Evolutionary conservation across 1,140 invertebrate species (phyloP).

Genomic region (Caenorhabditis tropicalis): DNA sequence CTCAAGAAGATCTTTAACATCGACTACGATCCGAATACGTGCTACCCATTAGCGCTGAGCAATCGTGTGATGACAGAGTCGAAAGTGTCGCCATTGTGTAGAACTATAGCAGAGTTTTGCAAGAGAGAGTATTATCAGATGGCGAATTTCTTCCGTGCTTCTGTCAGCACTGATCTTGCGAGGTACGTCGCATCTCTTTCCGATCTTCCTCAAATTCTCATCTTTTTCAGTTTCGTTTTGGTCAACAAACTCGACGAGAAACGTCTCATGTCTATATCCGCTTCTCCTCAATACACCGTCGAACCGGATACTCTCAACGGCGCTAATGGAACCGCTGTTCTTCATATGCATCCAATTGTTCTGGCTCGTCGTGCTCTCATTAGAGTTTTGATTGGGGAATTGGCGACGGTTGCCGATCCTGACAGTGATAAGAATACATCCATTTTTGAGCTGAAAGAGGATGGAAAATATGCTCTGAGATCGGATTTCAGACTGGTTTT

Average conservation of each 20-base stretch:
- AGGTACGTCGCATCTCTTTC: no score
- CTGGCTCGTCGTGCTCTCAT: conserved; percentile 37
- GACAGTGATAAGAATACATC: no score
- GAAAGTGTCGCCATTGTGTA: not conserved
- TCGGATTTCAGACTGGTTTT: not conserved
- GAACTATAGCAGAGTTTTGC: not conserved
- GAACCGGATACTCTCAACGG: not conserved
- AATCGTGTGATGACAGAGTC: not conserved
- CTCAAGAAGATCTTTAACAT: conserved; percentile 4
- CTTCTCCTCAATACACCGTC: not conserved
- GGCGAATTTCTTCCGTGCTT: not conserved
- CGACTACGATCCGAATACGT: not conserved
- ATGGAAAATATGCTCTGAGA: not conserved
- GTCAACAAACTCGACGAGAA: not conserved
- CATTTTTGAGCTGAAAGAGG: not conserved
- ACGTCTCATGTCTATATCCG: conserved; percentile 1
- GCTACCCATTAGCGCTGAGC: not conserved
- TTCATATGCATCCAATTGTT: conserved; percentile 40
- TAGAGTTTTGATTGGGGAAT: not conserved
- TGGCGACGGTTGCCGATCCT: not conserved
- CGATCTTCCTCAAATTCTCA: not conserved
- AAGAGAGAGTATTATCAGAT: not conserved
- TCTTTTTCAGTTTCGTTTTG: conserved; percentile 29
- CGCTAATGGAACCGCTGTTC: not conserved
- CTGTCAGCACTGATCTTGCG: no score